Base-by-base conservation (phyloP, 2,113 vertebrate genomes). In the Cyphomyrus plagiostoma region DNA sequence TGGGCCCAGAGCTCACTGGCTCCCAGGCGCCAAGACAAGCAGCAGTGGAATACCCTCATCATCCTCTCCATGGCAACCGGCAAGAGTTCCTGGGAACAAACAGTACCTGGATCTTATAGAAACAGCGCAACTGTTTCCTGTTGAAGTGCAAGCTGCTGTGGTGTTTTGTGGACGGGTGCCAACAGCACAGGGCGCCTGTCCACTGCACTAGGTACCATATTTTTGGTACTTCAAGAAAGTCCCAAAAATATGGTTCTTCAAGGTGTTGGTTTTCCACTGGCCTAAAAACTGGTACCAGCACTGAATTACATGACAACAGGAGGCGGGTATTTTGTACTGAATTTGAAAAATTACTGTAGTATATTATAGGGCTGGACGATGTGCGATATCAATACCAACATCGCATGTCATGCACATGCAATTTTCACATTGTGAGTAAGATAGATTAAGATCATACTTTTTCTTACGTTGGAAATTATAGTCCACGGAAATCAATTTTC, bases 11-110 rank as follows among this genome's bases (percentile, higher is more conserved):
- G 90, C 93, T 95, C 92, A 93, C 90, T 92, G 90, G 90, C 91
- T 93, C 92, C 92, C 86, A 90, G 92, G 94, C 96, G 96, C 96
- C 96, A 96, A 97, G 94, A 94, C 95, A 96, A 96, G 96, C 96
- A 96, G 94, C 80, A 91, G 93, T 96, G 95, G 95, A 95, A 97
- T 96, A 94, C 93, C 92, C 93, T 96, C 93, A 93, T 92, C 92
- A 66, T 91, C 94, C 93, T 94, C 93, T 96, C 95, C 93, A 93
- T 95, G 94, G 94, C 92, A 95, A 95, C 94, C 94, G 94, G 92
- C 94, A 91, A 94, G 93, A 92, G 94, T 93, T 93, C 94, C 92
- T 95, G 80, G 89, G 95, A 94, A 93, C 94, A 94, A 95, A 95
- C 94, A 95, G 93, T 93, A 92, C 90, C 89, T 86, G 52, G 13